Evolutionary conservation across 2,888 invertebrate species (phyloP), one percentile per base, ranked within the genome.

Genomic region (Lasioglossum villosulum): DNA sequence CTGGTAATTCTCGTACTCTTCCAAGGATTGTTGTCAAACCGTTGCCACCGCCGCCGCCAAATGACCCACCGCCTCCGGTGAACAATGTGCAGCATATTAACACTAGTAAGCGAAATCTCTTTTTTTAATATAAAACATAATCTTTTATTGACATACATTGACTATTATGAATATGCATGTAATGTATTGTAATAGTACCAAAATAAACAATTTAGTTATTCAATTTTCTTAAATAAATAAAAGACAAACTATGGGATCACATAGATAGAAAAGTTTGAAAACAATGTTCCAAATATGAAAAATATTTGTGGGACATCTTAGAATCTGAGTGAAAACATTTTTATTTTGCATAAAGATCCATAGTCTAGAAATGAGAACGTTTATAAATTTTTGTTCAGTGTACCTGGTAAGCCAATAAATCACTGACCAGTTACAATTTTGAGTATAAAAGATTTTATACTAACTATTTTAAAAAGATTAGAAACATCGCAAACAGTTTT

Each of bases 21-120:
- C 98, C 98, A 84, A 96, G 98, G 92, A 98, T 98, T 90, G 97
- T 98, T 93, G 97, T 98, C 66, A 98, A 98, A 95, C 97, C 98
- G 16, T 95, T 98, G 93, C 97, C 97, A 89, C 97, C 97, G 56
- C 97, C 97, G 75, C 96, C 96, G 42, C 96, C 91, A 8, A 92
- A 92, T 52, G 93, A 94, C 86, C 90, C 93, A 74, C 90, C 93
- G 27, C 91, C 92, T 56, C 92, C 92, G 8, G 90, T 92, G 56
- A 90, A 92, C 75, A 93, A 92, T 89, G 89, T 93, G 74, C 94
- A 93, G 80, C 94, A 93, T 78, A 86, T 91, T 84, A 93, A 91
- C 78, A 88, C 92, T 39, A 92, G 94, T 94, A 92, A 89, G 84
- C 83, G 0, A 72, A 45, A 59, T 56, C 5, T 12, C 23, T 30